Evolutionary conservation across 1,140 invertebrate species (phyloP).

Genomic region (Andrena cerasifolii): DNA sequence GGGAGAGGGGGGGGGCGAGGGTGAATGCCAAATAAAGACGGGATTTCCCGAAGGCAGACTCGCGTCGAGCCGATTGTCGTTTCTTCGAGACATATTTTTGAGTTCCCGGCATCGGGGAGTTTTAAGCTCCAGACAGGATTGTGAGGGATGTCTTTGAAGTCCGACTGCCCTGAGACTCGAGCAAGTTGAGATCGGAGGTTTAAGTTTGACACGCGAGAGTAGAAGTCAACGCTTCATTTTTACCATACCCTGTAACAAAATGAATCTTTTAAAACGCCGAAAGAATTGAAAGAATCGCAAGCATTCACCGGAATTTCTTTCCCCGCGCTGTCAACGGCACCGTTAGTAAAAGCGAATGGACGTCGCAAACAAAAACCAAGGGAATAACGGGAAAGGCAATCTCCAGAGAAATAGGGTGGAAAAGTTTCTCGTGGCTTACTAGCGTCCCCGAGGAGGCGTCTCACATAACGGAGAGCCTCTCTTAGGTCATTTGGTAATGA

Average conservation of each 20-base stretch:
- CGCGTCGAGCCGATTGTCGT: background rate
- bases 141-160: too few species aligned
- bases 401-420: conserved; percentile 47
- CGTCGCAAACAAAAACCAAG: background rate
- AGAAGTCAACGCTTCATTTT: too few species aligned
- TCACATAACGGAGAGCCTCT: background rate
- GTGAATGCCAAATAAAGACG: conserved; percentile 38
- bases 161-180: background rate
- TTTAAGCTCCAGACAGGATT: background rate
- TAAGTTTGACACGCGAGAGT: too few species aligned
- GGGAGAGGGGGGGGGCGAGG: background rate
- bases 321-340: background rate
- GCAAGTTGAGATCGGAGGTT: too few species aligned
- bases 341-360: conserved; percentile 4
- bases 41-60: background rate
- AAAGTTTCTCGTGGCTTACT: conserved; percentile 31
- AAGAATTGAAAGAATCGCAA: background rate
- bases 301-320: background rate
- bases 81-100: conserved; percentile 26
- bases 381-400: conserved; percentile 15
- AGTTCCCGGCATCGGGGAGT: background rate
- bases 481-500: conserved; percentile 36
- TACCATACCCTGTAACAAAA: background rate
- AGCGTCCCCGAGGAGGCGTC: conserved; percentile 14
- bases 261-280: background rate